A percentile compares a stretch with the other conserved stretches of the same genome.
These are phyloP conservation scores for Pseudomugil gertrudae DNA, from an alignment of 2,797 vertebrate genomes.

Conservation along the genomic window DNA sequence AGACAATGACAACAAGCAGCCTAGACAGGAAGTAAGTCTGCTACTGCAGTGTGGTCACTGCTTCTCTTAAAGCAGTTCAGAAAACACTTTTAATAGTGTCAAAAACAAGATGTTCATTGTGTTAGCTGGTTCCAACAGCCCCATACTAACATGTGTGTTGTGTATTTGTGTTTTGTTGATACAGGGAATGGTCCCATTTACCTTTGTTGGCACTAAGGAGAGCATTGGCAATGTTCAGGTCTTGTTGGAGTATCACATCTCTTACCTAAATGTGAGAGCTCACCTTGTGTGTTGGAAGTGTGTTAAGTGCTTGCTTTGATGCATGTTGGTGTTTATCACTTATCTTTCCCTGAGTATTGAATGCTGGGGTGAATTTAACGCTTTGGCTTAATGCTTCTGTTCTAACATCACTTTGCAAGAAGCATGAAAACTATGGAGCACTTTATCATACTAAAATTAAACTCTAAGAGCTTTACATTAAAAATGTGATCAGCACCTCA, in stretches of 20 bases:
- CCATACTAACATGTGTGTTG: constrained; percentile 54
- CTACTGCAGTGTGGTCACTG: constrained; percentile 28
- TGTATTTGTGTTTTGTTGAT: constrained; percentile 66
- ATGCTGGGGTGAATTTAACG: background rate
- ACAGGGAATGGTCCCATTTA: constrained; percentile 98
- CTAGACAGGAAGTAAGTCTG: constrained; percentile 92
- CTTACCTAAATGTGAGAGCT: constrained; percentile 93
- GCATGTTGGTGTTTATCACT: constrained; percentile 5
- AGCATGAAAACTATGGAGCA: too few species aligned
- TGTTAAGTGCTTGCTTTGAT: constrained; percentile 7
- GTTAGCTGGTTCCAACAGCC: constrained; percentile 9
- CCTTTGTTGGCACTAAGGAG: constrained; percentile 98
- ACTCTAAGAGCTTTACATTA: too few species aligned
- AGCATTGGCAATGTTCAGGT: constrained; percentile 97
- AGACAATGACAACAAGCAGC: constrained; percentile 94
- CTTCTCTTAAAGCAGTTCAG: background rate
- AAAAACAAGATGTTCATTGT: background rate
- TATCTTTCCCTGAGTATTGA: constrained; percentile 4
- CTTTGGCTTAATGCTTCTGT: background rate
- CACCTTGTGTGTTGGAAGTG: constrained; percentile 1
- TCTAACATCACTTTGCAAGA: background rate
- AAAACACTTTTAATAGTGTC: background rate
- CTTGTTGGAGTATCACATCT: constrained; percentile 96
- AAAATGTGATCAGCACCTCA: too few species aligned
- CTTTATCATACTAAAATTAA: too few species aligned